These are phyloP conservation scores for Drosophila paranaensis DNA, from an alignment of 2,888 invertebrate species.

Conservation along the genomic window DNA sequence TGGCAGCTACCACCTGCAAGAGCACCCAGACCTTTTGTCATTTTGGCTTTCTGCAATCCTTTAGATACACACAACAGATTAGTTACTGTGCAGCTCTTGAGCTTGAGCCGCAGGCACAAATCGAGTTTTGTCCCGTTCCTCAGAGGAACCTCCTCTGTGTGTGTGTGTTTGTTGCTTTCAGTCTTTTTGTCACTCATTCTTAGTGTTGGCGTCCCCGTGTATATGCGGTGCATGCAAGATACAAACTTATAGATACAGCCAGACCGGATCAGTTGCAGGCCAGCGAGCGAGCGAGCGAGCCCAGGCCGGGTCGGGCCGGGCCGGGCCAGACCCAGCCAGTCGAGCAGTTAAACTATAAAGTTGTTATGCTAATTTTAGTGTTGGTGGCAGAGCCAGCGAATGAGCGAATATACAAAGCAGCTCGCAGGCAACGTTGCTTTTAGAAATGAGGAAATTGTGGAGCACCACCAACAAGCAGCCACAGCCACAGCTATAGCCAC, in stretches of 20 bases:
- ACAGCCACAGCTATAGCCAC: constrained; percentile 16
- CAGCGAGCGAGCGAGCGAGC: constrained; percentile 16
- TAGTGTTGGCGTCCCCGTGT: constrained; percentile 48
- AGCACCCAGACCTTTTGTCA: constrained; percentile 63
- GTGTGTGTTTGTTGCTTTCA: constrained; percentile 10
- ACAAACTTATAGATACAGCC: constrained; percentile 74
- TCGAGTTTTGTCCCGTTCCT: constrained; percentile 49
- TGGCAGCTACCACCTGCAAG: constrained; percentile 44
- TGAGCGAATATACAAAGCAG: constrained; percentile 28
- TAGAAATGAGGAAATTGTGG: constrained; percentile 79
- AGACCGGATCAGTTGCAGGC: constrained; percentile 43
- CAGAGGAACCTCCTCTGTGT: neutral
- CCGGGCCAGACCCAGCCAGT: constrained; percentile 27
- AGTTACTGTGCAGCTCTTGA: constrained; percentile 51
- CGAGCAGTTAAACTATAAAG: constrained; percentile 84
- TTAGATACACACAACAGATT: constrained; percentile 83
- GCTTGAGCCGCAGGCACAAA: constrained; percentile 41
- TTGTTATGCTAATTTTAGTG: constrained; percentile 84
- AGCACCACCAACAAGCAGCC: constrained; percentile 34
- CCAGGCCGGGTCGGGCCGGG: constrained; percentile 32
- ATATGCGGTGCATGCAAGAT: constrained; percentile 67
- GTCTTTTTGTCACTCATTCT: constrained; percentile 52
- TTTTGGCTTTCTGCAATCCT: constrained; percentile 70
- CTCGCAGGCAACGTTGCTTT: constrained; percentile 47
- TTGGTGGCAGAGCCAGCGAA: constrained; percentile 63